Evolutionary conservation across 2,113 vertebrate genomes (phyloP).

Genomic region (Pipra filicauda): DNA sequence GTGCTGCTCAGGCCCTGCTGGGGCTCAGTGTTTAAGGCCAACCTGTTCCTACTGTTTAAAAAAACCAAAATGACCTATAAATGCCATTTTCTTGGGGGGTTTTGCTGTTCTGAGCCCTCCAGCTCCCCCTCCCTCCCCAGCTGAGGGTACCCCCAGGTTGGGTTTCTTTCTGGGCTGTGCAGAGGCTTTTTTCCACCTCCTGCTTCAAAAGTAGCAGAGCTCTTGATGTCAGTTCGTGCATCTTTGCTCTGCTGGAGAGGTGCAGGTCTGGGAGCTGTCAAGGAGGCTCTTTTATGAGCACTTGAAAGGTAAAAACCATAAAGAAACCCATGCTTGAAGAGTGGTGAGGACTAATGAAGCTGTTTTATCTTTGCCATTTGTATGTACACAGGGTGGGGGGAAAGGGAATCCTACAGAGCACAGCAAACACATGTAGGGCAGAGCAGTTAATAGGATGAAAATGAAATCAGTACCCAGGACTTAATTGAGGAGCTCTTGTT

Average conservation of each 20-base stretch:
- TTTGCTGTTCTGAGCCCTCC: neutral
- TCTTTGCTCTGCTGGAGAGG: neutral
- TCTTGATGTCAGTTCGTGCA: neutral
- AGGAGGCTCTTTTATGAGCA: constrained; percentile 25
- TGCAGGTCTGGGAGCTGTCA: constrained; percentile 8
- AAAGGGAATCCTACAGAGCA: neutral
- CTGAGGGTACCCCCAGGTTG: accelerated
- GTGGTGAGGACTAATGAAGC: constrained; percentile 28
- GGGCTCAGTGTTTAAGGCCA: neutral
- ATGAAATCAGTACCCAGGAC: constrained; percentile 18
- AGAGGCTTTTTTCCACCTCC: neutral
- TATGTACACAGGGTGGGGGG: neutral
- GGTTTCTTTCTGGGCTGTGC: neutral
- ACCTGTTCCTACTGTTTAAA: neutral
- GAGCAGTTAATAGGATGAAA: constrained; percentile 35
- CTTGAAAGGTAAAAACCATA: constrained; percentile 1
- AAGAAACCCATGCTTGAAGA: neutral
- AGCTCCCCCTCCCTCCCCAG: neutral
- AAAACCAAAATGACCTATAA: accelerated
- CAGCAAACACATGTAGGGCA: constrained; percentile 8
- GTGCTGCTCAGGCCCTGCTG: neutral
- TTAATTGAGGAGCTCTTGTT: constrained; percentile 37
- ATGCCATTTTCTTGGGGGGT: neutral
- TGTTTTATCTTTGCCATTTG: constrained; percentile 16
- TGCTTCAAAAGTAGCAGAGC: neutral